Evolutionary conservation across 2,888 invertebrate species (phyloP), one percentile per base, ranked within the genome.

Genomic region (Philhelius pedissequus): DNA sequence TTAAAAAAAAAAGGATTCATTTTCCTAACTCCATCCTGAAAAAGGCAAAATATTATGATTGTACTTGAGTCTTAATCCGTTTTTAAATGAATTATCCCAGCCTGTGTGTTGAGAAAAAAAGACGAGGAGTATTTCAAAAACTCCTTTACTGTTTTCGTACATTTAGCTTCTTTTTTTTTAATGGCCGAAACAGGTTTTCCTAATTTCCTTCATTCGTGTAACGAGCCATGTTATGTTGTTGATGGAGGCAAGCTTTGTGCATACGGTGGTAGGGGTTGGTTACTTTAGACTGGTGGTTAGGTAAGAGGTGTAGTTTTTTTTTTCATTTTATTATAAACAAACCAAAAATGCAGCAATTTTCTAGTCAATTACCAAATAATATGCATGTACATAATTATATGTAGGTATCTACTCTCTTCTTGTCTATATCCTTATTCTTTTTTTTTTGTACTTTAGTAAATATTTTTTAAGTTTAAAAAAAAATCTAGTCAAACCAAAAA

Each of bases 341-440:
- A 32, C 38, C 32, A 74, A 48, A 73, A 60, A 40, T 78, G 38
- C 78, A 75, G 70, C 79, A 84, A 84, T 86, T 82, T 75, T 86
- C 87, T 87, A 87, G 87, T 87, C 86, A 87, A 86, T 86, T 86
- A 84, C 86, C 77, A 83, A 86, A 81, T 71, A 75, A 11, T 70
- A 62, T 58, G 20, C 11, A 50, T 8, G n/a, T n/a, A n/a, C n/a
- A n/a, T n/a, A n/a, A n/a, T n/a, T n/a, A 3, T 60, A 20, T 22
- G 15, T 18, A 43, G 27, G 15, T 27, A 8, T 32, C 2, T 30
- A 32, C 22, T 38, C 15, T 50, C n/a, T 40, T 43, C 48, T 13
- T 9, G n/a, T 38, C 48, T 35, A 32, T 70, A 6, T 18, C 18
- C 20, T 54, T n/a, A n/a, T n/a, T n/a, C 18, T 56, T 22, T 25